Conservation (phyloP, 2,888 invertebrate genomes). For the Cheiracanthium punctorium region DNA sequence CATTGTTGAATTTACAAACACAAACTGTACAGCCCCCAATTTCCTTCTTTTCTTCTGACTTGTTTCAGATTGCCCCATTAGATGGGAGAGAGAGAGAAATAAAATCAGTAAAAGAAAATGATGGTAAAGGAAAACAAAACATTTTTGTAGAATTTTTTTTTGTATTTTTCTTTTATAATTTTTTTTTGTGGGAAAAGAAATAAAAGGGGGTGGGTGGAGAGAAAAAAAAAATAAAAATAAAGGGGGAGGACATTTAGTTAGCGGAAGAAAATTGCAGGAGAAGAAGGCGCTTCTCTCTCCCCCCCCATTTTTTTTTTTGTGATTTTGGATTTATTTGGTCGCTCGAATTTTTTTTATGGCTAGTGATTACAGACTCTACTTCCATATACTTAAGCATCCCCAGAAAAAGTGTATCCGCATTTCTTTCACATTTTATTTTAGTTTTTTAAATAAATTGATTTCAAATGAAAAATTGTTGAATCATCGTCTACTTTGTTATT, state of each 20-base stretch:
- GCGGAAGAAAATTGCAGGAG: constrained; percentile 50
- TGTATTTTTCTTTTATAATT: constrained; percentile 1
- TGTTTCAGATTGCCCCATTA: constrained; percentile 59
- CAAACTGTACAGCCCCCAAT: constrained; percentile 48
- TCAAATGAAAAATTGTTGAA: neutral
- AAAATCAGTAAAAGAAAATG: constrained; percentile 37
- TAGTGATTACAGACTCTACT: constrained; percentile 46
- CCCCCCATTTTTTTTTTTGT: constrained; percentile 3
- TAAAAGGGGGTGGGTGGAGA: constrained; percentile 1
- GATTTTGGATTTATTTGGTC: constrained; percentile 45
- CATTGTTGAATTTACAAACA: constrained; percentile 59
- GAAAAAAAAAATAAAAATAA: constrained; percentile 41
- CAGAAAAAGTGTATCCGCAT: neutral
- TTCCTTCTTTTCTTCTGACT: constrained; percentile 24
- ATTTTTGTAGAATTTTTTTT: constrained; percentile 32
- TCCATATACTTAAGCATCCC: constrained; percentile 31
- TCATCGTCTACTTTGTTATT: neutral
- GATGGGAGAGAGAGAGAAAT: constrained; percentile 39
- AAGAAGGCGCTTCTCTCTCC: neutral
- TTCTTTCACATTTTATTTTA: constrained; percentile 12
- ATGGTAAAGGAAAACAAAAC: constrained; percentile 42
- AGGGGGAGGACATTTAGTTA: constrained; percentile 58
- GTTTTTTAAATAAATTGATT: constrained; percentile 14
- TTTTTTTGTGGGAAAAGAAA: constrained; percentile 16
- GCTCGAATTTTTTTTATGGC: constrained; percentile 28